A percentile compares a stretch with the other conserved stretches of the same genome.
phyloP scores from a whole-genome alignment of 2,888 invertebrate genomes.

The Eupithecia vulgata region DNA sequence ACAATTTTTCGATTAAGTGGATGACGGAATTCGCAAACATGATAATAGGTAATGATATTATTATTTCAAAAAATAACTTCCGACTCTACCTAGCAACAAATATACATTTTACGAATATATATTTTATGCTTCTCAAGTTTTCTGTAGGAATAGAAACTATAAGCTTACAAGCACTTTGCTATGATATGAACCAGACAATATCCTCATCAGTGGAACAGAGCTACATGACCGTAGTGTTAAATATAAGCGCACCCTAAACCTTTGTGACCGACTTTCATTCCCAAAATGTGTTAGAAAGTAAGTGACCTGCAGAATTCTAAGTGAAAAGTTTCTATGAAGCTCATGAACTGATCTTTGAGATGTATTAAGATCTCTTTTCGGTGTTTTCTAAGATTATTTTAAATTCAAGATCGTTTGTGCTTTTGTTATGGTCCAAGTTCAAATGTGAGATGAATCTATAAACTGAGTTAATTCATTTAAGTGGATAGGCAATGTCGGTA shows the following conservation, averaged over 20 bases:
- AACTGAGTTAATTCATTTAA: not conserved
- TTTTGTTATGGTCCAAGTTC: not conserved
- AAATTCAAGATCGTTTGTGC: not conserved
- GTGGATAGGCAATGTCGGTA: not conserved
- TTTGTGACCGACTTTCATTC: constrained; percentile 13
- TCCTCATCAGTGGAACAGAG: not conserved
- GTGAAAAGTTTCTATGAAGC: constrained; percentile 7
- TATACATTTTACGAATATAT: not conserved
- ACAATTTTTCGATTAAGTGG: not conserved
- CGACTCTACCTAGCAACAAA: not conserved
- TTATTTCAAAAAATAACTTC: not conserved
- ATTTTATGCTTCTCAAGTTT: not conserved
- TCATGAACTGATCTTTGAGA: not conserved
- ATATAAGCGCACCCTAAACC: not conserved
- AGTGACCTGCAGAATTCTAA: constrained; percentile 23
- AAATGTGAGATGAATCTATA: not conserved
- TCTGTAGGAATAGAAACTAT: not conserved
- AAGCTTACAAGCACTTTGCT: not conserved
- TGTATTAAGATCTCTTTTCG: constrained; percentile 1
- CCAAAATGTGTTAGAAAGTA: constrained; percentile 15
- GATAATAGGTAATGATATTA: not conserved
- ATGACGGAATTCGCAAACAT: constrained; percentile 7
- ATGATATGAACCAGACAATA: not conserved
- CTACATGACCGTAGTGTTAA: not conserved
- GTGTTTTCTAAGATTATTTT: not conserved